Evolutionary conservation across 1,140 invertebrate genomes (phyloP).

Genomic region (Drosophila nasuta): DNA sequence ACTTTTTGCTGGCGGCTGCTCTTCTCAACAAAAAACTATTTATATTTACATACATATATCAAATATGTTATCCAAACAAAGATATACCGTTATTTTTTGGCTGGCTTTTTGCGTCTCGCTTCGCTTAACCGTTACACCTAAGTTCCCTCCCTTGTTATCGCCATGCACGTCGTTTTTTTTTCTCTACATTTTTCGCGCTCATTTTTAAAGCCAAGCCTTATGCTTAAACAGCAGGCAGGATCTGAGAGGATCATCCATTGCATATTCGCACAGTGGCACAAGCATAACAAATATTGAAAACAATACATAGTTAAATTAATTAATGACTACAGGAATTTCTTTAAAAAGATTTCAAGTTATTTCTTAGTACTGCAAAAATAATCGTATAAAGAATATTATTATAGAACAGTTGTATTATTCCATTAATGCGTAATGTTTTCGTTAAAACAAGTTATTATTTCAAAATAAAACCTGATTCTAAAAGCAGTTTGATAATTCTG

Average conservation of each 20-base stretch:
- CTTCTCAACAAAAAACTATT: slow-evolving; percentile 6
- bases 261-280: slow-evolving; percentile 8
- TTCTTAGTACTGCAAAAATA: too few species aligned
- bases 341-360: too few species aligned
- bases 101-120: slow-evolving; percentile 23
- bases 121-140: slow-evolving; percentile 29
- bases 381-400: too few species aligned
- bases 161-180: slow-evolving; percentile 16
- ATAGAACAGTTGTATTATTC: too few species aligned
- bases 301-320: too few species aligned
- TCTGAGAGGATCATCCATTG: not conserved
- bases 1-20: slow-evolving; percentile 24
- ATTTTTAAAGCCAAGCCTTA: slow-evolving; percentile 2
- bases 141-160: not conserved
- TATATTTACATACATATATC: not conserved
- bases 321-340: too few species aligned
- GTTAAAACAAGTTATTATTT: too few species aligned
- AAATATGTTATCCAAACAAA: not conserved
- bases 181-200: not conserved
- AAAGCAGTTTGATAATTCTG: too few species aligned
- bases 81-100: not conserved
- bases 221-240: not conserved
- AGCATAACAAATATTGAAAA: not conserved
- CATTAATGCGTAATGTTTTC: too few species aligned
- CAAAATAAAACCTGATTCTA: too few species aligned